Evolutionary conservation across 2,797 vertebrate species (phyloP), one percentile per base, ranked within the genome.

Genomic region (Gobionotothen gibberifrons): DNA sequence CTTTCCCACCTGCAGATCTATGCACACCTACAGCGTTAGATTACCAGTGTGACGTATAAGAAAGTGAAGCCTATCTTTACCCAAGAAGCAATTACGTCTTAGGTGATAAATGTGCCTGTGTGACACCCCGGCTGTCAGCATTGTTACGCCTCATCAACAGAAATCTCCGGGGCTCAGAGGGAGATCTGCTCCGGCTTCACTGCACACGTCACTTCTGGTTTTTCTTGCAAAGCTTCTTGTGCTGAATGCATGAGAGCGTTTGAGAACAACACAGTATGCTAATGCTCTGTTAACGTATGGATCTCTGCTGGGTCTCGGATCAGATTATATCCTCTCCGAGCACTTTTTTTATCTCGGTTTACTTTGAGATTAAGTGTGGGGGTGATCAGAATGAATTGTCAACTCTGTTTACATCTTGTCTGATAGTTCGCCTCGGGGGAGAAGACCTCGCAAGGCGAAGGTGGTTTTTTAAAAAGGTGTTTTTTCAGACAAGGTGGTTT

Each of bases 121-220:
- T 69, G 78, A 85, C 83, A 76, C 76, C 77, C 84, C 56, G 47
- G 86, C 85, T 87, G 87, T 88, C 91, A 90, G 77, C 64, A 69
- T 67, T 63, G 84, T 83, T 84, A 73, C 42, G 69, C 76, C 76
- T 89, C 84, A 86, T 85, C 85, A 81, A 70, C 66, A 78, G 36
- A 77, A 51, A 62, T 83, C 87, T 85, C 81, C 3, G 9, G 75
- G 56, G 79, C 56, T 81, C 78, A 72, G 74, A 81, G 83, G 72
- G 74, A 89, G 77, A 85, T 79, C 70, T 76, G 56, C 62, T 79
- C 66, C 17, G 70, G 75, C 79, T 83, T 70, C 72, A 72, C 79
- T 66, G 72, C 82, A 84, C 74, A 72, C 70, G 71, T 86, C 66
- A 64, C 67, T 67, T 84, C 62, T 76, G 3, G 21, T 69, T 72